Evolutionary conservation across 2,888 invertebrate species (phyloP).

Genomic region (Pseudococcus longispinus): DNA sequence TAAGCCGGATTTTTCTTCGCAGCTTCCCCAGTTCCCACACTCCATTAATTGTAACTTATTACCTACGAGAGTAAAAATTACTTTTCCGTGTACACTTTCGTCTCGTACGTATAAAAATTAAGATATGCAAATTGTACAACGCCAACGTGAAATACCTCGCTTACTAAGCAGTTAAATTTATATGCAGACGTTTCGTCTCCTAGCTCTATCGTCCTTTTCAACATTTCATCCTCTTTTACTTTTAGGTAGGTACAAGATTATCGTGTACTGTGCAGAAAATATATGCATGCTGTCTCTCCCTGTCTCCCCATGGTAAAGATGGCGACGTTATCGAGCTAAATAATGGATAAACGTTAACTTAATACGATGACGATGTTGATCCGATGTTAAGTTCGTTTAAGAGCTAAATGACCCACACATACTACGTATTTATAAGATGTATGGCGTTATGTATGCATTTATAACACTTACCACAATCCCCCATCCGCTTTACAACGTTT

Average conservation of each 20-base stretch:
- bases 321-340: slow-evolving; percentile 7
- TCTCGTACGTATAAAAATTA: not conserved
- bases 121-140: not conserved
- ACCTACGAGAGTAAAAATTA: not conserved
- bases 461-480: not conserved
- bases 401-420: slow-evolving; percentile 1
- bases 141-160: not conserved
- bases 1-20: not conserved
- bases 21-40: not conserved
- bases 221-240: not conserved
- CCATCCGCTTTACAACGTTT: not conserved
- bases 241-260: not conserved
- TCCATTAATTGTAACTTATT: slow-evolving; percentile 28
- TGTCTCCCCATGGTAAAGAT: not conserved
- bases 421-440: not conserved
- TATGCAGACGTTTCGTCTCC: slow-evolving; percentile 24
- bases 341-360: not conserved
- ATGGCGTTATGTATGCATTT: not conserved
- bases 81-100: not conserved
- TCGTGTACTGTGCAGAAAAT: not conserved
- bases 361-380: not conserved
- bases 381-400: not conserved
- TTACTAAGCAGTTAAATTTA: slow-evolving; percentile 30
- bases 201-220: not conserved
- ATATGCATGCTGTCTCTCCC: not conserved